These are phyloP conservation scores for Cnemophilus loriae DNA, from an alignment of 2,113 vertebrate species.

Conservation along the genomic window DNA sequence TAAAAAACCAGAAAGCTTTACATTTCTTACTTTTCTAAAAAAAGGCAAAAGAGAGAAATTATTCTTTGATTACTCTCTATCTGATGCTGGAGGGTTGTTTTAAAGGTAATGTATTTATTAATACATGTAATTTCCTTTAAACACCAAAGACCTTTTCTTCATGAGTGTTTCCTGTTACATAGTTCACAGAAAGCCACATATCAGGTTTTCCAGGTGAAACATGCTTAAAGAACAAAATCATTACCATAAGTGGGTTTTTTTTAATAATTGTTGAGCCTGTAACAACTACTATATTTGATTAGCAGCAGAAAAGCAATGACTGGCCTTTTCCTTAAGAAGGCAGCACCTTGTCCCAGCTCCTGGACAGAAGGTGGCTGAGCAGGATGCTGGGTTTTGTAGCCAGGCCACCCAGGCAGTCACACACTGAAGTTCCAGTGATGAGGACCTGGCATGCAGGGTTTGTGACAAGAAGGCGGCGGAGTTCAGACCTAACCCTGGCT, in stretches of 20 bases:
- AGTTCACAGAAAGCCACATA: background rate
- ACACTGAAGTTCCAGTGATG: rapidly evolving
- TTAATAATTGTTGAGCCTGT: background rate
- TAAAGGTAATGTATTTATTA: background rate
- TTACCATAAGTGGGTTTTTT: background rate
- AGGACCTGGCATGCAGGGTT: rapidly evolving
- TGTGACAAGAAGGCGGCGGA: background rate
- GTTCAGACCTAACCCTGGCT: background rate
- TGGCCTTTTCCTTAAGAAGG: background rate
- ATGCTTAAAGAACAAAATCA: background rate
- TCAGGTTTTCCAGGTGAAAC: background rate
- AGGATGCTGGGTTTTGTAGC: background rate
- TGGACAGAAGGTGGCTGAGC: background rate
- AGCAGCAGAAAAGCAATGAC: background rate
- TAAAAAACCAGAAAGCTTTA: background rate
- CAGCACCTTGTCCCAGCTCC: background rate
- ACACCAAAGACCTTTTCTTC: background rate
- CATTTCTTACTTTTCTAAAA: background rate
- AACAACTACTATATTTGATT: background rate
- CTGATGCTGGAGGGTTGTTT: background rate
- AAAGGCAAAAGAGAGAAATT: background rate
- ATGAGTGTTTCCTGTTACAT: background rate
- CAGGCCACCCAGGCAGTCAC: background rate
- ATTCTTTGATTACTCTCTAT: background rate
- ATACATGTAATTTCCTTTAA: background rate